Percentiles rank a stretch among this genome's conserved stretches.
These are phyloP conservation scores for Brachionus rubens DNA, from an alignment of 1,140 invertebrate species.

Conservation along the genomic window DNA sequence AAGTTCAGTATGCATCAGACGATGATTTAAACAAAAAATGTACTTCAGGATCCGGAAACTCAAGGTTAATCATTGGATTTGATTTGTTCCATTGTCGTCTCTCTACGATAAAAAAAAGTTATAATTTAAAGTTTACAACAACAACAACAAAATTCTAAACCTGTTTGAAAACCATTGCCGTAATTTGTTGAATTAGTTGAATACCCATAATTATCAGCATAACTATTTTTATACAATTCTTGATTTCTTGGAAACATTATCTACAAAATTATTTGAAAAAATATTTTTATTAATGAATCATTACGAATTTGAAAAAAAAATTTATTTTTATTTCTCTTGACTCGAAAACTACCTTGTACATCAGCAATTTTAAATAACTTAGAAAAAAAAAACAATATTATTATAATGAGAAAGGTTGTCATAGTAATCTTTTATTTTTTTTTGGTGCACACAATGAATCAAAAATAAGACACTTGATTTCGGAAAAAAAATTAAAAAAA, in stretches of 20 bases:
- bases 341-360: too few relatives aligned
- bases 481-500: too few relatives aligned
- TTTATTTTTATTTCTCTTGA: too few relatives aligned
- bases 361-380: not conserved
- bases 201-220: not conserved
- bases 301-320: too few relatives aligned
- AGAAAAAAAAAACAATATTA: not conserved
- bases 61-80: slow-evolving; percentile 9
- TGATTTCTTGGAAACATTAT: slow-evolving; percentile 21
- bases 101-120: too few relatives aligned
- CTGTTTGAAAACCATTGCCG: not conserved
- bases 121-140: too few relatives aligned
- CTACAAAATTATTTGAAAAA: too few relatives aligned
- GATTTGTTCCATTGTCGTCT: slow-evolving; percentile 16
- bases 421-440: not conserved
- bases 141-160: slow-evolving; percentile 15
- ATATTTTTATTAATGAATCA: too few relatives aligned
- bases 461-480: too few relatives aligned
- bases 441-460: too few relatives aligned
- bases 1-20: too few relatives aligned
- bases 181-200: not conserved
- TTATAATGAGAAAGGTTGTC: not conserved
- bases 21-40: not conserved
- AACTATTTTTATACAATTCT: not conserved
- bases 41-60: slow-evolving; percentile 6